These are phyloP conservation scores for Pyralis farinalis DNA, from an alignment of 2,888 invertebrate genomes.

Conservation along the genomic window DNA sequence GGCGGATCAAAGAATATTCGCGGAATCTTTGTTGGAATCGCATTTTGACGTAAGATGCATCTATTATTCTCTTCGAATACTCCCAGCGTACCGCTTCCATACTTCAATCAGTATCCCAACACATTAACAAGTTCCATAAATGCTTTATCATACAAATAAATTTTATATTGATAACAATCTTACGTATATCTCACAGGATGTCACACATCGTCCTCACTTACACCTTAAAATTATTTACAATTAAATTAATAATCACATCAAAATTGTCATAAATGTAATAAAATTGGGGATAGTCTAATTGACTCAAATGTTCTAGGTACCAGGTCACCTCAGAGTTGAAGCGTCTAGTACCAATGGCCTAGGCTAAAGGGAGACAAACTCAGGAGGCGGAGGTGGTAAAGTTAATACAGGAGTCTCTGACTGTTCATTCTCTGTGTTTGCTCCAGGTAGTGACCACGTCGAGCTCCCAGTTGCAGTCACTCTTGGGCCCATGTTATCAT, in stretches of 20 bases:
- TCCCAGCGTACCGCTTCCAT: slow-evolving; percentile 22
- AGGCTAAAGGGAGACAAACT: slow-evolving; percentile 75
- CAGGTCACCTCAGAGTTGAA: slow-evolving; percentile 72
- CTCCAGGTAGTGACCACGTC: slow-evolving; percentile 89
- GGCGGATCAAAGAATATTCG: too few species aligned
- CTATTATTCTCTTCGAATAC: slow-evolving; percentile 11
- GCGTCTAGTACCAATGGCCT: slow-evolving; percentile 73
- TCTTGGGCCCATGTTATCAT: slow-evolving; percentile 95
- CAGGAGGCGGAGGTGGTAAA: slow-evolving; percentile 80
- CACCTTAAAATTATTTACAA: slow-evolving; percentile 54
- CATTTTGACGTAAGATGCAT: slow-evolving; percentile 3
- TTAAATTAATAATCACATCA: slow-evolving; percentile 55
- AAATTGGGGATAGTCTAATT: slow-evolving; percentile 74
- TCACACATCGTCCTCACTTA: slow-evolving; percentile 68
- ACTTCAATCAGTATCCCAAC: slow-evolving; percentile 51
- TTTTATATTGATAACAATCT: slow-evolving; percentile 73
- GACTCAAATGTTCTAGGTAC: slow-evolving; percentile 61
- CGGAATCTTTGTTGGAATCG: not conserved
- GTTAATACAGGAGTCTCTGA: slow-evolving; percentile 68
- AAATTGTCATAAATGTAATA: slow-evolving; percentile 59
- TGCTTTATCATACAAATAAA: slow-evolving; percentile 48
- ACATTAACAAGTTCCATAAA: slow-evolving; percentile 63
- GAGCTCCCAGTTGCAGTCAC: slow-evolving; percentile 93
- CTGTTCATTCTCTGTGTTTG: slow-evolving; percentile 57
- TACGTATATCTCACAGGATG: slow-evolving; percentile 72